A percentile compares a stretch with the other conserved stretches of the same genome.
phyloP scores from a whole-genome alignment of 23 tunicate species.

The Ascidia mentula region DNA sequence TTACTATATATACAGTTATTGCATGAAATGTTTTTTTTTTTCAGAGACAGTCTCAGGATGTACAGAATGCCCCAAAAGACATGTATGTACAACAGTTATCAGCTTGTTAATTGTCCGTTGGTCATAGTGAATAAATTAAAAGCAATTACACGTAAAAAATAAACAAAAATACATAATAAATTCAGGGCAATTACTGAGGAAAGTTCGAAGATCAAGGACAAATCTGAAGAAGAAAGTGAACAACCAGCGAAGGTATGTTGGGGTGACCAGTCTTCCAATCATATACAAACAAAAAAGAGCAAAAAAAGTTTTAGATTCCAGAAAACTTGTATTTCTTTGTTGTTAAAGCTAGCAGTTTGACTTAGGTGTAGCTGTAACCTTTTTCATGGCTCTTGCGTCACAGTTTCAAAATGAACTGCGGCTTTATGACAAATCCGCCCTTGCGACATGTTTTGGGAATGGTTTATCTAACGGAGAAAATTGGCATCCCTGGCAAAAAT shows the following conservation, averaged over 20 bases:
- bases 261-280: neutral
- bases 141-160: neutral
- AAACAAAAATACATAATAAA: neutral
- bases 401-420: neutral
- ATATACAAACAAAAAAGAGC: neutral
- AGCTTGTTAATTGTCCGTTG: neutral
- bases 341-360: neutral
- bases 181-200: neutral
- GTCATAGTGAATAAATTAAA: no score
- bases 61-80: neutral
- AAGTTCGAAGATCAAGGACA: neutral
- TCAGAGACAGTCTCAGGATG: neutral
- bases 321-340: neutral
- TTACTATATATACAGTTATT: no score
- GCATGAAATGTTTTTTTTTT: neutral
- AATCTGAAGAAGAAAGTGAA: neutral
- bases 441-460: neutral
- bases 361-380: neutral
- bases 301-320: neutral
- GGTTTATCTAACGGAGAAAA: neutral
- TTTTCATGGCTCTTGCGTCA: conserved; percentile 1
- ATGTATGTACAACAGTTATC: neutral
- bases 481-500: neutral
- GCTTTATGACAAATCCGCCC: neutral
- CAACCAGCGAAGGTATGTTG: neutral